Evolutionary conservation across 2,888 invertebrate species (phyloP), one percentile per base, ranked within the genome.

Genomic region (Lasioglossum villosulum): DNA sequence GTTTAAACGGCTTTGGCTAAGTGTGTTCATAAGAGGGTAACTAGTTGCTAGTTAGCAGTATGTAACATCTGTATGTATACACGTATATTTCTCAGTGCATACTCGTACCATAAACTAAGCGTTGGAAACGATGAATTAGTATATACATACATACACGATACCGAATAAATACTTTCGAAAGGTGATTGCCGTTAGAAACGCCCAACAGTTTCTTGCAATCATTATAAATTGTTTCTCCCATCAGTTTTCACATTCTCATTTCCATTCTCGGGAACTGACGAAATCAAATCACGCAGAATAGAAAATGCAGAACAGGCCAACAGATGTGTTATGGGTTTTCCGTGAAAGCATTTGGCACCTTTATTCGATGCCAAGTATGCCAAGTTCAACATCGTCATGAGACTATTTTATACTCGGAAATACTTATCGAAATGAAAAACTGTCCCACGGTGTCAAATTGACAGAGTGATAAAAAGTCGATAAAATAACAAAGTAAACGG

Each of bases 351-450:
- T 78, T 71, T 63, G 74, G 74, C 85, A 71, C 23, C 70, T 39
- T 52, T 37, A 70, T 74, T 37, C 45, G 63, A 45, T 48, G 73
- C 59, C 72, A 66, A 71, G 34, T 75, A 56, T 75, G 76, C 72
- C 85, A 85, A 85, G 86, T 85, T 85, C 85, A 85, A 76, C 73
- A 16, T 8, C n/a, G 23, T 30, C 16, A 19, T 4, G 42, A 14
- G 19, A 16, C 2, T 12, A 39, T 79, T 66, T 73, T 48, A 63
- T 73, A 75, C 75, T 63, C 30, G 66, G 48, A 56, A 72, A 39
- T 52, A 45, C 16, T 10, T 8, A 16, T 19, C 0, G 19, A 52
- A 52, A 14, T n/a, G n/a, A 27, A 12, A 23, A 27, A 27, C 12
- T 6, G 37, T 37, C 37, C 8, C 37, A 8, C 0, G 37, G 37